Evolutionary conservation across 2,797 vertebrate genomes (phyloP).

Genomic region (Neostethus bicornis): DNA sequence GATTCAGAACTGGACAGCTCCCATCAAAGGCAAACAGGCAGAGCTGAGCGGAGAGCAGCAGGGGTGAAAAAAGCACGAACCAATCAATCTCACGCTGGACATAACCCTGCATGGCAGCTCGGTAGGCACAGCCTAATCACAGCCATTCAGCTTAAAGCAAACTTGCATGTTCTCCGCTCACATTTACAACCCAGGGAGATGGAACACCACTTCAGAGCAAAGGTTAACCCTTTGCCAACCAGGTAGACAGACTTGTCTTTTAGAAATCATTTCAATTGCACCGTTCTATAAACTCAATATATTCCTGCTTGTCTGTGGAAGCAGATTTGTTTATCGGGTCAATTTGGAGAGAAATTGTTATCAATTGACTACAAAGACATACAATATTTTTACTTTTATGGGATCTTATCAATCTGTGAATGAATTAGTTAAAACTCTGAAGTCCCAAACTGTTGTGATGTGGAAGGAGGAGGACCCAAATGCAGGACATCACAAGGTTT

Average conservation of each 20-base stretch:
- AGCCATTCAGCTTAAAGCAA: conserved; percentile 31
- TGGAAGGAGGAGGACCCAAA: no score
- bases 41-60: conserved; percentile 5
- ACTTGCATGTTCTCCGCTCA: conserved; percentile 29
- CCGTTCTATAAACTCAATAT: conserved; percentile 18
- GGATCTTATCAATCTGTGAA: no score
- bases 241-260: neutral
- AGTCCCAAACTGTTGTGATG: no score
- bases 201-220: conserved; percentile 30
- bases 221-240: conserved; percentile 29
- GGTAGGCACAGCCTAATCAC: conserved; percentile 54
- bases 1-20: conserved; percentile 66
- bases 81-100: conserved; percentile 53
- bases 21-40: conserved; percentile 26
- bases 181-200: conserved; percentile 10
- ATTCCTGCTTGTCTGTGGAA: neutral
- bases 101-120: conserved; percentile 52
- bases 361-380: no score
- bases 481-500: no score
- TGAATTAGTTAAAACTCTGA: no score
- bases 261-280: conserved; percentile 6
- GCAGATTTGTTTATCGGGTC: neutral
- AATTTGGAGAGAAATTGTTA: no score
- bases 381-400: no score
- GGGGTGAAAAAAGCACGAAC: conserved; percentile 34